These are phyloP conservation scores for Leptosomus discolor DNA, from an alignment of 2,113 vertebrate genomes.

Conservation along the genomic window DNA sequence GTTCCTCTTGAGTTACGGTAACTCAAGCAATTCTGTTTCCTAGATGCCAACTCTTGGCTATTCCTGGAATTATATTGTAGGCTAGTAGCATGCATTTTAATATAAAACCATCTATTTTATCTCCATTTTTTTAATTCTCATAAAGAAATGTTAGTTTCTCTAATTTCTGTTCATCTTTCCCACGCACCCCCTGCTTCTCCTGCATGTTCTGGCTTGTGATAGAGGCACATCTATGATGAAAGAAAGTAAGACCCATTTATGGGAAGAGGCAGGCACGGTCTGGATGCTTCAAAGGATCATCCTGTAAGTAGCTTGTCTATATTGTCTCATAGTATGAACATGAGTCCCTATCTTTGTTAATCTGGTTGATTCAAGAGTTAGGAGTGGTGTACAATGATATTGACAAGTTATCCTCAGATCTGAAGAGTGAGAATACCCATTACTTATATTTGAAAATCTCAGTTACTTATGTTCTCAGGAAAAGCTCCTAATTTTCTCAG, in stretches of 20 bases:
- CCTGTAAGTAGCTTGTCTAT: conserved; percentile 20
- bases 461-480: conserved; percentile 18
- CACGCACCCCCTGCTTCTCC: not conserved
- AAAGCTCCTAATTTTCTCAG: conserved; percentile 24
- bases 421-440: not conserved
- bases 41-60: not conserved
- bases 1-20: not conserved
- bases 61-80: not conserved
- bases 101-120: not conserved
- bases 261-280: not conserved
- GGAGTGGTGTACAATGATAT: not conserved
- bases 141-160: not conserved
- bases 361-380: not conserved
- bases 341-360: not conserved
- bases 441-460: not conserved
- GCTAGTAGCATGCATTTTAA: not conserved
- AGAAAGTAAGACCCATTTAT: not conserved
- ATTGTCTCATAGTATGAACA: not conserved
- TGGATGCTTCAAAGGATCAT: not conserved
- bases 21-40: not conserved
- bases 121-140: not conserved
- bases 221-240: not conserved
- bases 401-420: not conserved
- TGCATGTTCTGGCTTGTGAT: not conserved
- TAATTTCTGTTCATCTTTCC: not conserved